phyloP scores from a whole-genome alignment of 2,797 vertebrate genomes.

The Threskiornis aethiopicus region DNA sequence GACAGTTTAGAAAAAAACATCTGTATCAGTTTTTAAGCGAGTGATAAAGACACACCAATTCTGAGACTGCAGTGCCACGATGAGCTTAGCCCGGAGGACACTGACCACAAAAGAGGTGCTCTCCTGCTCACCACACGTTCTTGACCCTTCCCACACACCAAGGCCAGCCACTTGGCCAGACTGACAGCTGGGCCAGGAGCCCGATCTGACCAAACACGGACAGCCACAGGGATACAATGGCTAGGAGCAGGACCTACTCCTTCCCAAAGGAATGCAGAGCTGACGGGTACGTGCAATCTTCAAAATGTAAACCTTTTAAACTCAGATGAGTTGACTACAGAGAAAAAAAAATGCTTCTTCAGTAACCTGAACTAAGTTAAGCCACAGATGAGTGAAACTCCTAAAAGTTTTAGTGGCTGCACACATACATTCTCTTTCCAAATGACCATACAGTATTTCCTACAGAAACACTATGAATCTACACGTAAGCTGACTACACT shows the following conservation, averaged over 20 bases:
- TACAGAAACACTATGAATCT: not conserved
- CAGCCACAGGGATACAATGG: fast-evolving
- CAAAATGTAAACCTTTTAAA: not conserved
- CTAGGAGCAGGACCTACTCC: not conserved
- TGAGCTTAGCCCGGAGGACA: not conserved
- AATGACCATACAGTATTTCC: not conserved
- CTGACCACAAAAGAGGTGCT: not conserved
- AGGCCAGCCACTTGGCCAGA: not conserved
- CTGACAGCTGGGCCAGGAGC: not conserved
- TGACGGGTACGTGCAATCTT: fast-evolving
- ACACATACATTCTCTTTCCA: not conserved
- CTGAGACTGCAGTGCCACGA: not conserved
- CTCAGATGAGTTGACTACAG: not conserved
- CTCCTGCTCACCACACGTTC: not conserved
- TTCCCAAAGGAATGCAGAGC: not conserved
- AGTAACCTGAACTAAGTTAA: not conserved
- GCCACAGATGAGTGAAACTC: not conserved
- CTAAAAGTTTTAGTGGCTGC: not conserved
- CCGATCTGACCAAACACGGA: not conserved
- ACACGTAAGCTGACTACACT: not conserved
- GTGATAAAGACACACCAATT: not conserved
- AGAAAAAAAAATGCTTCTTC: not conserved
- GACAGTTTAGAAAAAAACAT: not conserved
- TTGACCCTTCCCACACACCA: not conserved
- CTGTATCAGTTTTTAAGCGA: not conserved